Percentiles rank a stretch among this genome's conserved stretches.
Evolutionary conservation across 2,797 vertebrate genomes (phyloP).

Genomic region (Nasua narica): DNA sequence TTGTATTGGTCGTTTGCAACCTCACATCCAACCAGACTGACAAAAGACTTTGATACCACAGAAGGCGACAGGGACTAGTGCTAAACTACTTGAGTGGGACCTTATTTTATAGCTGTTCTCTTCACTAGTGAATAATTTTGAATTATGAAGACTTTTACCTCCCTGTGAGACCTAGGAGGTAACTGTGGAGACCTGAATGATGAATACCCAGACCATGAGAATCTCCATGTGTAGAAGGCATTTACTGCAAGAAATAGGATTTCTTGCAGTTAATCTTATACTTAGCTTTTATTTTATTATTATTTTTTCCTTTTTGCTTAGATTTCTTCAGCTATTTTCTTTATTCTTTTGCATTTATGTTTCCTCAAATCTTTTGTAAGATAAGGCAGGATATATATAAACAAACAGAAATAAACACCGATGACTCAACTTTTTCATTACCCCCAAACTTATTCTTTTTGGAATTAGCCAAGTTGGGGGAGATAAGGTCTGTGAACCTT

Average conservation of each 20-base stretch:
- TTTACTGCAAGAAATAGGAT: too few relatives aligned
- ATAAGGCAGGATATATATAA: background rate
- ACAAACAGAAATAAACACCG: background rate
- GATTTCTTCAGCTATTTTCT: background rate
- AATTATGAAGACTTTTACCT: background rate
- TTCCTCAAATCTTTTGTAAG: background rate
- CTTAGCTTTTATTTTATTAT: background rate
- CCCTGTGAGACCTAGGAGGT: background rate
- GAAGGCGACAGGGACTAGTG: background rate
- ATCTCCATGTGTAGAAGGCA: background rate
- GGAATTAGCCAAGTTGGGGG: background rate
- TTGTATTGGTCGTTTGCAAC: background rate
- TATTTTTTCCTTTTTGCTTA: background rate
- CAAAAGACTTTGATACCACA: background rate
- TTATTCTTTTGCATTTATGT: background rate
- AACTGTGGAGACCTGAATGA: background rate
- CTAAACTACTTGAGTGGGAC: background rate
- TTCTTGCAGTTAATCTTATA: background rate
- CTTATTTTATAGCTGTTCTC: background rate
- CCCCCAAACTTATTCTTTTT: background rate
- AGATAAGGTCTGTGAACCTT: background rate
- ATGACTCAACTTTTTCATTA: conserved; percentile 2
- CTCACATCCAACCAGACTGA: background rate
- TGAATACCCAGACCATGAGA: background rate
- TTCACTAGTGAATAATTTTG: background rate